A percentile compares a stretch with the other conserved stretches of the same genome.
phyloP scores from a whole-genome alignment of 2,797 vertebrate species.

The Gorsachius magnificus region DNA sequence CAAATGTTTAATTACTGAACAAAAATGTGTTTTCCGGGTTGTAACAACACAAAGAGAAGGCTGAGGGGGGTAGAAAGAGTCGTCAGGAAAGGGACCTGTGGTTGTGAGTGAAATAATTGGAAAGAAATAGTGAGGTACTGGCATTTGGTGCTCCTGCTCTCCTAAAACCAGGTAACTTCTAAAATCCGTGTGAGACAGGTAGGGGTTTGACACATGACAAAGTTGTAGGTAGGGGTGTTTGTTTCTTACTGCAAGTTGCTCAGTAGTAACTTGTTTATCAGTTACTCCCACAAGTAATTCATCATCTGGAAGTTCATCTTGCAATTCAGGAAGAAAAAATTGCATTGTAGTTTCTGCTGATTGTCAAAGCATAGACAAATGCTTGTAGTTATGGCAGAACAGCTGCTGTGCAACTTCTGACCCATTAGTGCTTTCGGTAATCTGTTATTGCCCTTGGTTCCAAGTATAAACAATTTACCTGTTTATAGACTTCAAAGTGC shows the following conservation, averaged over 20 bases:
- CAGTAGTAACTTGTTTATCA: not conserved
- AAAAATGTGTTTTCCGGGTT: not conserved
- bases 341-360: not conserved
- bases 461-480: not conserved
- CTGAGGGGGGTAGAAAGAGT: not conserved
- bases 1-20: not conserved
- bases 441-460: not conserved
- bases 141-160: not conserved
- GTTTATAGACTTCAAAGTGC: not conserved
- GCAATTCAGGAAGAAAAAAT: not conserved
- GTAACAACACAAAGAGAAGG: not conserved
- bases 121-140: not conserved
- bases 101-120: not conserved
- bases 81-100: rapidly evolving
- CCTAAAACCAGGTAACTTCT: not conserved
- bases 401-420: not conserved
- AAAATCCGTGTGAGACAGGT: not conserved
- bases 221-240: not conserved
- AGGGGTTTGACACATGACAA: not conserved
- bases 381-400: not conserved
- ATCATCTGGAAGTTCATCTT: not conserved
- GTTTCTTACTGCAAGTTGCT: not conserved
- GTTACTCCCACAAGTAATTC: not conserved
- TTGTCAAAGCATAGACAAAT: not conserved
- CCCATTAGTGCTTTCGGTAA: not conserved